Evolutionary conservation across 2,113 vertebrate species (phyloP).

Genomic region (Hippocampus barbouri): DNA sequence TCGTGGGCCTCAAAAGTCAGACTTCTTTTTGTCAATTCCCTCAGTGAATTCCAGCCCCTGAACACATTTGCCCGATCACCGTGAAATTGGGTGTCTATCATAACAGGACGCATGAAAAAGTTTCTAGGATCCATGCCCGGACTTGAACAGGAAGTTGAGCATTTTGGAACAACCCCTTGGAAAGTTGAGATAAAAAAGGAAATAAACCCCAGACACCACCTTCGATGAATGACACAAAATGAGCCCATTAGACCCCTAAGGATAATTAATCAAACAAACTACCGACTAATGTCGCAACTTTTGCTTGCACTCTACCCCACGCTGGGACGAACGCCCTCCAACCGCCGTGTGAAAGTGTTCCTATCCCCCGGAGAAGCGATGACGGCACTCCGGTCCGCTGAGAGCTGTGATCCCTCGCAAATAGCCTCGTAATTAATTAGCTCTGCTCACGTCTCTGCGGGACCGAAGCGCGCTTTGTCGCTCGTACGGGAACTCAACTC

Average conservation of each 20-base stretch:
- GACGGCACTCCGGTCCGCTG: constrained; percentile 25
- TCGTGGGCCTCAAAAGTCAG: no score
- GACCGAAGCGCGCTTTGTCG: not conserved
- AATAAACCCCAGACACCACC: no score
- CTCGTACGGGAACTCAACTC: not conserved
- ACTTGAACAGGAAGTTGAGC: not conserved
- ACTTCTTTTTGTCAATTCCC: no score
- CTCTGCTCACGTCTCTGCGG: constrained; percentile 33
- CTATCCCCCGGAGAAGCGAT: constrained; percentile 22
- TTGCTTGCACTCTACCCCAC: not conserved
- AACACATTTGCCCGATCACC: not conserved
- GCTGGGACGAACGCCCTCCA: not conserved
- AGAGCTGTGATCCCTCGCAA: constrained; percentile 52
- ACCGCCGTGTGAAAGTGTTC: constrained; percentile 10
- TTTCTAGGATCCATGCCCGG: not conserved
- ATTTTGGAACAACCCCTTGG: not conserved
- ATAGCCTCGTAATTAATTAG: constrained; percentile 56
- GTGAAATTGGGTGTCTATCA: not conserved
- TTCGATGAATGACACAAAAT: no score
- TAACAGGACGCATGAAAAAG: not conserved
- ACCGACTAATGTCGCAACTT: not conserved
- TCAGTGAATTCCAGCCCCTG: no score
- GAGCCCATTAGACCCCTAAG: not conserved
- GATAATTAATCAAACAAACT: not conserved
- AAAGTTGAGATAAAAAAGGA: no score